Conservation (phyloP, 2,797 vertebrate species). For the Chaetophractus vellerosus region DNA sequence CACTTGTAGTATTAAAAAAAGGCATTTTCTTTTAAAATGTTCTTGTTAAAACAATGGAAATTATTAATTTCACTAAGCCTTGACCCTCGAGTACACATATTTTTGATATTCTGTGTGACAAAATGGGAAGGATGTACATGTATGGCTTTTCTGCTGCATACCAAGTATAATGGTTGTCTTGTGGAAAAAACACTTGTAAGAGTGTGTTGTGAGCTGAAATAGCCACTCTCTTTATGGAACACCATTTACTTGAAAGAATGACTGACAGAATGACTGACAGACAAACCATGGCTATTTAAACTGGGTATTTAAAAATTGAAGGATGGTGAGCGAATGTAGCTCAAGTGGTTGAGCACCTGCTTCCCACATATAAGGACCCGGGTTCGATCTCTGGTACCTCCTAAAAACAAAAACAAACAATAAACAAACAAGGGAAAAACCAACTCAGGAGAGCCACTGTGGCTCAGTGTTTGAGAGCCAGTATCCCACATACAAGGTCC, state of each 20-base stretch:
- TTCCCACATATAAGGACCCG: no score
- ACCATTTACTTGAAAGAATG: constrained; percentile 18
- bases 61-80: constrained; percentile 54
- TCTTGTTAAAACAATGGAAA: constrained; percentile 43
- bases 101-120: background rate
- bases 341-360: no score
- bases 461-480: no score
- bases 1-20: background rate
- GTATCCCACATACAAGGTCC: no score
- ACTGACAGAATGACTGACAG: no score
- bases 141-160: background rate
- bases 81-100: background rate
- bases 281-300: constrained; percentile 29
- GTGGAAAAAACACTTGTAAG: background rate
- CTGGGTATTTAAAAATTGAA: background rate
- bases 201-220: background rate
- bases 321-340: no score
- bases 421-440: no score
- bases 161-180: background rate
- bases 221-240: background rate
- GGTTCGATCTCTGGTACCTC: no score
- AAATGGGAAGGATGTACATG: background rate
- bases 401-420: no score
- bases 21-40: constrained; percentile 35
- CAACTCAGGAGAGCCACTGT: no score